phyloP scores from a whole-genome alignment of 1,140 invertebrate genomes.

The Mesaphorura yosii region DNA sequence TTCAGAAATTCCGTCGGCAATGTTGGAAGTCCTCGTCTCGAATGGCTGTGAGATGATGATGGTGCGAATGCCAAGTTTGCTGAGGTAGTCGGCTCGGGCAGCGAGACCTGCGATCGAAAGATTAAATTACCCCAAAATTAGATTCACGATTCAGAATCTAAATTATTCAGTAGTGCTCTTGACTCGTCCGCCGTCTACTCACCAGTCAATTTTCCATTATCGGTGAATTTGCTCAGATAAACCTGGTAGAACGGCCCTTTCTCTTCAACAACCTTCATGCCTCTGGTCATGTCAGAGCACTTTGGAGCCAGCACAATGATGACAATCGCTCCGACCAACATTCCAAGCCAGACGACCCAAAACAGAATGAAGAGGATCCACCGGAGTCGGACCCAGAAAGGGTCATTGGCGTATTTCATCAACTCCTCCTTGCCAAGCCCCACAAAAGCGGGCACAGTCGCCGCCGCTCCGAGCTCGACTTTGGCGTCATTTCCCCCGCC shows the following conservation, averaged over 20 bases:
- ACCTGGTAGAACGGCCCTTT: constrained; percentile 21
- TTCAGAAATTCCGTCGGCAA: constrained; percentile 37
- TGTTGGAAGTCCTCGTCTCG: no score
- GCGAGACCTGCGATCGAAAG: constrained; percentile 36
- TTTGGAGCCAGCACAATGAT: constrained; percentile 75
- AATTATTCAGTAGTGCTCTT: no score
- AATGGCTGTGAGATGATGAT: constrained; percentile 40
- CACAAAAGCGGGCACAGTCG: constrained; percentile 46
- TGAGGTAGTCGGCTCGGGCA: constrained; percentile 36
- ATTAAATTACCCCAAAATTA: constrained; percentile 32
- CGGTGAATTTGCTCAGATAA: constrained; percentile 13
- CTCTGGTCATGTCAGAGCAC: constrained; percentile 47
- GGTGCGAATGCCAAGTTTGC: constrained; percentile 35
- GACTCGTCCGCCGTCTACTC: not conserved
- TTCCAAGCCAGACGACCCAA: constrained; percentile 72
- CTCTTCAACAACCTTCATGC: constrained; percentile 3
- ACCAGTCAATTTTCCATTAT: constrained; percentile 16
- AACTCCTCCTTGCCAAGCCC: constrained; percentile 83
- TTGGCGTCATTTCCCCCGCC: constrained; percentile 62
- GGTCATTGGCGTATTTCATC: constrained; percentile 76
- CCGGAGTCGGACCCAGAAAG: constrained; percentile 75
- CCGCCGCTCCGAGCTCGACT: constrained; percentile 57
- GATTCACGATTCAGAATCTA: constrained; percentile 34
- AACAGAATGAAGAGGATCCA: constrained; percentile 74
- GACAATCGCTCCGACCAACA: constrained; percentile 68